Evolutionary conservation across 2,797 vertebrate species (phyloP).

Genomic region (Adrianichthys oophorus): DNA sequence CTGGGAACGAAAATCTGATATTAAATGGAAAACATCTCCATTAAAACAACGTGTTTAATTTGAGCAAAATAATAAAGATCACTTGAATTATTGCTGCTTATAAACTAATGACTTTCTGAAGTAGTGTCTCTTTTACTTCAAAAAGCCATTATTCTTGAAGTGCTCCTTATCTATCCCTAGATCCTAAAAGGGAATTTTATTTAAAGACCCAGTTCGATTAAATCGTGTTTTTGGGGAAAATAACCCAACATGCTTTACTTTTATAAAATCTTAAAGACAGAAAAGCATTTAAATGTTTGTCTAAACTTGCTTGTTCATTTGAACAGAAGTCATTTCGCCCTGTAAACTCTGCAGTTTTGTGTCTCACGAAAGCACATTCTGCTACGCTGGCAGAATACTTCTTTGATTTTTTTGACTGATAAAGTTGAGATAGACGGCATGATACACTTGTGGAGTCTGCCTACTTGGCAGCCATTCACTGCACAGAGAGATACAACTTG

Average conservation of each 20-base stretch:
- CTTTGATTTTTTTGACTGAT: constrained; percentile 18
- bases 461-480: constrained; percentile 22
- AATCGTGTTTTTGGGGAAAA: no score
- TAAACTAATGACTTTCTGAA: constrained; percentile 31
- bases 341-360: constrained; percentile 16
- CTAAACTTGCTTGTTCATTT: background rate
- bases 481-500: constrained; percentile 19
- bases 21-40: constrained; percentile 16
- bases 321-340: constrained; percentile 21
- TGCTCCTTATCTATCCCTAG: no score
- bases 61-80: background rate
- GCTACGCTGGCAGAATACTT: constrained; percentile 16
- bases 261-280: background rate
- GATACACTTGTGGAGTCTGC: constrained; percentile 19
- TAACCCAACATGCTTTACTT: no score
- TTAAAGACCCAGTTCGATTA: no score
- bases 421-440: constrained; percentile 21
- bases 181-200: no score
- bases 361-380: constrained; percentile 16
- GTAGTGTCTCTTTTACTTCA: constrained; percentile 10
- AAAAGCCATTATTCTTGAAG: no score
- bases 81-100: constrained; percentile 1
- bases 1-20: constrained; percentile 9
- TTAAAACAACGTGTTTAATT: constrained; percentile 19
- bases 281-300: background rate